These are phyloP conservation scores for Charaxes varanes DNA, from an alignment of 1,140 invertebrate species.

Conservation along the genomic window DNA sequence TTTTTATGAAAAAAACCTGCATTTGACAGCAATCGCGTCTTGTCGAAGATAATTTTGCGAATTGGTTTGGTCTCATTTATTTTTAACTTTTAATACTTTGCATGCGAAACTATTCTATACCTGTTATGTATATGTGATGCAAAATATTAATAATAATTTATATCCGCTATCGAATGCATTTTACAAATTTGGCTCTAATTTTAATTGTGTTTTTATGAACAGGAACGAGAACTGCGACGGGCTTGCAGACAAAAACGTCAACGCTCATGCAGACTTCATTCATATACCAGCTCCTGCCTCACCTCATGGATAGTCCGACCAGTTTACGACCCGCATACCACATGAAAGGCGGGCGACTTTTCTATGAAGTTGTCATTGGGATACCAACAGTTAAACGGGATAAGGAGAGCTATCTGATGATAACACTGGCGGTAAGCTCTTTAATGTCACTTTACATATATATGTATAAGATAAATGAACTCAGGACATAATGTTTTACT, in stretches of 20 bases:
- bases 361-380: slow-evolving; percentile 87
- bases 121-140: too few relatives aligned
- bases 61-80: too few relatives aligned
- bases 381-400: slow-evolving; percentile 92
- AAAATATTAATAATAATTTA: too few relatives aligned
- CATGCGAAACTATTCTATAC: too few relatives aligned
- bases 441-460: too few relatives aligned
- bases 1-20: too few relatives aligned
- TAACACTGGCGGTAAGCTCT: slow-evolving; percentile 78
- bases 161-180: too few relatives aligned
- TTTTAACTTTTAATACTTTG: too few relatives aligned
- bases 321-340: slow-evolving; percentile 87
- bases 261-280: slow-evolving; percentile 27
- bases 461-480: too few relatives aligned
- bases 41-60: too few relatives aligned
- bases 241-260: slow-evolving; percentile 26
- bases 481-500: too few relatives aligned
- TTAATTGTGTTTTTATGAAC: slow-evolving; percentile 9
- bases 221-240: slow-evolving; percentile 25
- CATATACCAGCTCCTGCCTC: slow-evolving; percentile 88
- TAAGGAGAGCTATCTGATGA: slow-evolving; percentile 90
- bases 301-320: slow-evolving; percentile 86
- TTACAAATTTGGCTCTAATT: slow-evolving; percentile 2
- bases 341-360: slow-evolving; percentile 82
- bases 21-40: too few relatives aligned